A percentile compares a stretch with the other conserved stretches of the same genome.
Evolutionary conservation across 2,113 vertebrate species (phyloP).

Genomic region (Entelurus aequoreus): DNA sequence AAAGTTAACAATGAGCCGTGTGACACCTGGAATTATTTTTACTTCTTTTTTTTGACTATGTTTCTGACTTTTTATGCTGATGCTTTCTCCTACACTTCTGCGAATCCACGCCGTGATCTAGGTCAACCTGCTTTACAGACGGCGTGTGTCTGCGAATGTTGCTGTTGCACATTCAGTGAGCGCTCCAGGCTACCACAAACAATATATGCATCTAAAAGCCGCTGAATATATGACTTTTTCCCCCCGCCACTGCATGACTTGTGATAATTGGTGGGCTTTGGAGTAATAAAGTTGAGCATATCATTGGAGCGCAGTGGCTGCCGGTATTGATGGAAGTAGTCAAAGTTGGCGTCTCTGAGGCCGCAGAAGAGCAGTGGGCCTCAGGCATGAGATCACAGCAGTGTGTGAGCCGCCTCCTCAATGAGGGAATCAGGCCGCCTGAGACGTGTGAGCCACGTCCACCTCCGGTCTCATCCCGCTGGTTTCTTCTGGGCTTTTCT

Average conservation of each 20-base stretch:
- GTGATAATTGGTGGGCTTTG: constrained; percentile 29
- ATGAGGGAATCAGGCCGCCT: constrained; percentile 20
- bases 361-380: constrained; percentile 48
- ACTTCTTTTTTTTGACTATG: constrained; percentile 22
- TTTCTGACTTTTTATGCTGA: constrained; percentile 64
- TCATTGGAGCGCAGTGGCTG: constrained; percentile 38
- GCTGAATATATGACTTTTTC: constrained; percentile 30
- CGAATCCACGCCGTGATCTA: constrained; percentile 58
- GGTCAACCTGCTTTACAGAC: constrained; percentile 61
- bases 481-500: constrained; percentile 6
- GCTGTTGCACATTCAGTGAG: constrained; percentile 15
- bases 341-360: constrained; percentile 45
- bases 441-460: constrained; percentile 37
- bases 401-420: constrained; percentile 46
- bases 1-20: constrained; percentile 8
- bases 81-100: constrained; percentile 51
- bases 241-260: neutral
- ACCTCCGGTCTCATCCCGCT: constrained; percentile 12
- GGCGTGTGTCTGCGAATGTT: constrained; percentile 14
- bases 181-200: constrained; percentile 31
- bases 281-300: constrained; percentile 22
- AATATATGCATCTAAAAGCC: constrained; percentile 20
- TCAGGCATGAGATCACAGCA: constrained; percentile 40
- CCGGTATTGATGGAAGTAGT: constrained; percentile 54
- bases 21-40: constrained; percentile 32